A percentile compares a stretch with the other conserved stretches of the same genome.
These are phyloP conservation scores for Dendrocincla fuliginosa DNA, from an alignment of 2,797 vertebrate genomes.

Conservation along the genomic window DNA sequence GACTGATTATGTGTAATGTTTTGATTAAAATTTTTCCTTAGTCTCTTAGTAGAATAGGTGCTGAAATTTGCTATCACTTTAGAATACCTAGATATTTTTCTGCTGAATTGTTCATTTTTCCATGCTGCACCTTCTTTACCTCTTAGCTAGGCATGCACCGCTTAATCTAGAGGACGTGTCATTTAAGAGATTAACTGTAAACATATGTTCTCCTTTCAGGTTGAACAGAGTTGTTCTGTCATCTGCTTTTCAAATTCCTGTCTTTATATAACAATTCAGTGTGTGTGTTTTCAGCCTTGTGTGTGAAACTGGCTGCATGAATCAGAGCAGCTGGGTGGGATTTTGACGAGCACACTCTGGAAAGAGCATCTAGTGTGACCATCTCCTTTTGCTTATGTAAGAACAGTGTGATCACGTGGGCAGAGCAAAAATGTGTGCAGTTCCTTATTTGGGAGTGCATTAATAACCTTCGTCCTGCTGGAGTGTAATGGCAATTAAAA, in stretches of 20 bases:
- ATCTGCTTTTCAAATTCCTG: neutral
- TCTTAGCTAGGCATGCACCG: neutral
- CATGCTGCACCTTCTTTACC: neutral
- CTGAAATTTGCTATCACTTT: neutral
- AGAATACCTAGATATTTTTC: neutral
- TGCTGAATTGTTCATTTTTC: neutral
- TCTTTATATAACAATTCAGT: neutral
- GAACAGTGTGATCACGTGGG: constrained; percentile 23
- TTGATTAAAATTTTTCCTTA: neutral
- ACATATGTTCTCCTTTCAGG: neutral
- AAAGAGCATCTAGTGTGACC: constrained; percentile 51
- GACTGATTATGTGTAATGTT: neutral
- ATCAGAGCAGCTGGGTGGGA: constrained; percentile 55
- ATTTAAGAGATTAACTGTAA: neutral
- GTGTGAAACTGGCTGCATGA: constrained; percentile 27
- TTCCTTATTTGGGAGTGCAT: constrained; percentile 49
- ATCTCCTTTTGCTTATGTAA: constrained; percentile 51
- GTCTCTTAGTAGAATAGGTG: neutral
- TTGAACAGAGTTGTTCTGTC: neutral
- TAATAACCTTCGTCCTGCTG: constrained; percentile 4
- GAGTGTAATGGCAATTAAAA: neutral
- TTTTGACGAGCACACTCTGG: constrained; percentile 1
- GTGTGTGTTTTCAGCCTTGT: neutral
- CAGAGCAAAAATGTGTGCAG: constrained; percentile 36
- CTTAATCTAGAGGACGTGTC: neutral